Evolutionary conservation across 2,113 vertebrate genomes (phyloP).

Genomic region (Alouatta palliata): DNA sequence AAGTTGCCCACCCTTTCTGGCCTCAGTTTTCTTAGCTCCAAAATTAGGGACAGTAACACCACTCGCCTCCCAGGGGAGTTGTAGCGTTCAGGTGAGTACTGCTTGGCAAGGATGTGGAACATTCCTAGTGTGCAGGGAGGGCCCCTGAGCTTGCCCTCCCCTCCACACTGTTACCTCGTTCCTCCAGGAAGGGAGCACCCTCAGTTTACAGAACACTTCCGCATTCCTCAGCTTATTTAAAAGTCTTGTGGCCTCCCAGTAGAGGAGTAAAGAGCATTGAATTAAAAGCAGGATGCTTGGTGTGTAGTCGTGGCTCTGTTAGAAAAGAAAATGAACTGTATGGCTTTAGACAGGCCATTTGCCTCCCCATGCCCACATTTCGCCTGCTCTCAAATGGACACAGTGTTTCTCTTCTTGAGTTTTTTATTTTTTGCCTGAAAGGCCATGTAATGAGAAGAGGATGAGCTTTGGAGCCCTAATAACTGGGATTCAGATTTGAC

Average conservation of each 20-base stretch:
- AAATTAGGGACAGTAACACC: neutral
- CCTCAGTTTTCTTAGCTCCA: neutral
- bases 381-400: neutral
- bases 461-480: neutral
- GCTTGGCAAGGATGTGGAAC: neutral
- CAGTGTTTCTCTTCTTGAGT: neutral
- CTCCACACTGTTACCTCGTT: neutral
- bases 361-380: neutral
- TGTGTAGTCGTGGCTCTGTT: neutral
- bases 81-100: neutral
- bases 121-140: accelerated
- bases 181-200: neutral
- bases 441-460: neutral
- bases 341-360: neutral
- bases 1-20: neutral
- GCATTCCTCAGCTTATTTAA: neutral
- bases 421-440: neutral
- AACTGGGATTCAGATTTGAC: neutral
- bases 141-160: neutral
- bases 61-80: neutral
- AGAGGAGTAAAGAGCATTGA: neutral
- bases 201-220: neutral
- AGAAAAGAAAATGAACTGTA: too few relatives aligned
- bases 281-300: neutral
- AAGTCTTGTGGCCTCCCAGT: neutral